Evolutionary conservation across 1,140 invertebrate species (phyloP), one percentile per base, ranked within the genome.

Genomic region (Stegodyphus mimosarum): DNA sequence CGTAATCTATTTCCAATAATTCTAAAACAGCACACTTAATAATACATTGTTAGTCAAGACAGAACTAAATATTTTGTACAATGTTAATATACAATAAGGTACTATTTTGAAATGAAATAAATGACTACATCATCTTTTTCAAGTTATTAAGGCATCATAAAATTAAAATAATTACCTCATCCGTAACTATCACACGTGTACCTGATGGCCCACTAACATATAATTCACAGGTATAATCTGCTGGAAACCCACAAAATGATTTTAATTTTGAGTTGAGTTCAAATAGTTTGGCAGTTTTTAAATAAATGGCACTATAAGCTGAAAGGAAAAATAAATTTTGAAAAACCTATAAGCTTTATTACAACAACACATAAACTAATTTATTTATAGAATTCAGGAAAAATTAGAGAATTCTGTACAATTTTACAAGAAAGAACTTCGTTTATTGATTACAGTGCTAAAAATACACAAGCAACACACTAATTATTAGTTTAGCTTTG

Each of bases 291-390:
- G 81, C 10, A 55, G 72, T 69, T 60, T 76, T 84, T 69, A 84
- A 69, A 76, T 75, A 84, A 84, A 84, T 84, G 51, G 81, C 81
- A 84, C 81, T 75, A 50, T 75, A 84, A 49, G 81, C 81, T 84
- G 64, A 69, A 74, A 83, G 51, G 33, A 75, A 73, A 84, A 63
- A 33, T 33, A 33, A 33, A 33, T 33, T 33, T 33, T 33, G 33
- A 33, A 33, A 33, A 33, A 3, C 3, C 33, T 33, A 33, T 33
- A 33, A 33, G 33, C 33, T 33, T 33, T 33, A 33, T 1, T 33
- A 33, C 3, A 33, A 33, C 33, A 33, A 33, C 33, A 33, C 33
- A 33, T 33, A 33, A 33, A 33, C 33, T 33, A 33, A 33, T 33
- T 33, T 33, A 33, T 33, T 33, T 3, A 33, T 33, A 33, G 33